Percentiles rank a stretch among this genome's conserved stretches.
These are phyloP conservation scores for Chironex yamaguchii DNA, from an alignment of 30 jellyfish, hydroid and myxozoan species.

Conservation along the genomic window DNA sequence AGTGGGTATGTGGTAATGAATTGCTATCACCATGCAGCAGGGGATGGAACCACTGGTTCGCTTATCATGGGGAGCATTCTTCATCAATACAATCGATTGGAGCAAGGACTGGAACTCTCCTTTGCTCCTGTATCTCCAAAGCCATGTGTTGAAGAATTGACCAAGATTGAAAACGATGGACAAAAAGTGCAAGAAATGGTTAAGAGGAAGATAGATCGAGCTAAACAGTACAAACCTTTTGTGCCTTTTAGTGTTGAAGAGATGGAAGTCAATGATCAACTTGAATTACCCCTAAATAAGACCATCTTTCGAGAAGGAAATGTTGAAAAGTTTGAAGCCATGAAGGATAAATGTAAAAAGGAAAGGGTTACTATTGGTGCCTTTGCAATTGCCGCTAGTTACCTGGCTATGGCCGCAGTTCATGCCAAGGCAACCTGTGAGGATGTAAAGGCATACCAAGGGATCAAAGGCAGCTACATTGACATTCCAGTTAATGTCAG, in stretches of 20 bases:
- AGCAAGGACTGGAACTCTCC: neutral
- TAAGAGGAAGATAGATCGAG: neutral
- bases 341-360: neutral
- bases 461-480: neutral
- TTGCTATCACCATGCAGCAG: neutral
- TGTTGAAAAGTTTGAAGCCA: neutral
- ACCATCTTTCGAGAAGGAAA: neutral
- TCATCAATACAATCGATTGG: neutral
- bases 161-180: neutral
- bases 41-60: neutral
- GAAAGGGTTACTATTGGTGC: neutral
- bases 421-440: neutral
- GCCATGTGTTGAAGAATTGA: neutral
- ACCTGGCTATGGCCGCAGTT: neutral
- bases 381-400: neutral
- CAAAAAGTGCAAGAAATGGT: neutral
- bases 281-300: neutral
- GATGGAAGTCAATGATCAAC: neutral
- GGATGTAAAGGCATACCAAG: neutral
- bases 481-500: neutral
- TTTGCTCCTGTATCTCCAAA: neutral
- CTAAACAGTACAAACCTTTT: neutral
- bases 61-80: neutral
- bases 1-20: neutral
- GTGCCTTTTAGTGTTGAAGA: neutral